A percentile compares a stretch with the other conserved stretches of the same genome.
Evolutionary conservation across 92 coral and sea anemone species (phyloP).

Genomic region (Heliopora coerulea): DNA sequence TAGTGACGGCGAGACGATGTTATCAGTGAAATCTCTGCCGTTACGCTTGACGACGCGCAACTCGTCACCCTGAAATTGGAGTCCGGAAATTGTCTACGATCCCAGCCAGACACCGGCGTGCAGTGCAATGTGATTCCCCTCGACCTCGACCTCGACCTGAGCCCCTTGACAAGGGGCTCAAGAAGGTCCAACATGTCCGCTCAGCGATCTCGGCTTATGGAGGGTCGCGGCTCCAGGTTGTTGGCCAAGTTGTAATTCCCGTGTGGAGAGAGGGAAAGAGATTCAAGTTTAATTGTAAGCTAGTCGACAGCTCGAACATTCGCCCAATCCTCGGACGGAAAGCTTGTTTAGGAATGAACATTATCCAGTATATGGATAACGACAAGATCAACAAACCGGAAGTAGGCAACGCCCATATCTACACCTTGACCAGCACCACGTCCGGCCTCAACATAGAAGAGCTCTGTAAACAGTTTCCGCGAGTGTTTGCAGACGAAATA

Average conservation of each 20-base stretch:
- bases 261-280: no score
- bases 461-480: conserved; percentile 44
- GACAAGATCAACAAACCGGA: conserved; percentile 45
- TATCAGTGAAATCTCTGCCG: conserved; percentile 37
- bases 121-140: conserved; percentile 44
- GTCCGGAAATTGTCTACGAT: conserved; percentile 49
- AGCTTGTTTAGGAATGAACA: conserved; percentile 68
- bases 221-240: conserved; percentile 61
- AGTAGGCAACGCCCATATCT: conserved; percentile 51
- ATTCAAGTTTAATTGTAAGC: conserved; percentile 49
- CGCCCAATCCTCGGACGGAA: conserved; percentile 69
- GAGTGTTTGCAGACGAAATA: conserved; percentile 36
- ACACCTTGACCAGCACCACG: not conserved
- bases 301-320: conserved; percentile 55
- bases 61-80: conserved; percentile 53
- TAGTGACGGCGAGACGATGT: conserved; percentile 29
- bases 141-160: no score
- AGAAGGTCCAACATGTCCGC: no score
- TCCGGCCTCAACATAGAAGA: conserved; percentile 44
- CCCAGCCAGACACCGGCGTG: conserved; percentile 55
- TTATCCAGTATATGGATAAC: conserved; percentile 63
- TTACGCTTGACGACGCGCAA: conserved; percentile 50
- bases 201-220: no score
- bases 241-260: conserved; percentile 50
- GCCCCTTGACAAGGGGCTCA: no score